phyloP scores from a whole-genome alignment of 2,888 invertebrate species.

The Heliconius erato region DNA sequence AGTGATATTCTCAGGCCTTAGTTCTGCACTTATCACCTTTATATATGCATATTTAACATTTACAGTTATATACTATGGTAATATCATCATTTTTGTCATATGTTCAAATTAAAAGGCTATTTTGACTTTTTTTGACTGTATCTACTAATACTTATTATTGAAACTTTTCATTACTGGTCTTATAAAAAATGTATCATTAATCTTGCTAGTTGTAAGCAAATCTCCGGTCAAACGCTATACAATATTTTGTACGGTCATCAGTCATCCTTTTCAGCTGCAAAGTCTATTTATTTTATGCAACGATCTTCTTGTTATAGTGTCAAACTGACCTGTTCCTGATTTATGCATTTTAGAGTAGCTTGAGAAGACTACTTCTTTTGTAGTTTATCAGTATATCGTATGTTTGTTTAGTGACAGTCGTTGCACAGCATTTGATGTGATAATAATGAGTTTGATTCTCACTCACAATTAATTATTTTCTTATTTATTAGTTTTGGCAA shows the following conservation, averaged over 20 bases:
- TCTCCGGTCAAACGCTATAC: constrained; percentile 69
- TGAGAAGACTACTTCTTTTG: background rate
- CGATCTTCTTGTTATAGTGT: constrained; percentile 40
- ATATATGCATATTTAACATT: no score
- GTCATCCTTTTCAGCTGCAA: constrained; percentile 57
- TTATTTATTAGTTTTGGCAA: background rate
- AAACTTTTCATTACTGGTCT: constrained; percentile 57
- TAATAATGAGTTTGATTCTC: background rate
- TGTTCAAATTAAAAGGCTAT: no score
- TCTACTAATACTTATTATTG: background rate
- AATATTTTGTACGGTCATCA: constrained; percentile 61
- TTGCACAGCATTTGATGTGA: background rate
- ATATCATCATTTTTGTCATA: no score
- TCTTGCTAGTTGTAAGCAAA: constrained; percentile 76
- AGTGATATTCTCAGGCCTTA: no score
- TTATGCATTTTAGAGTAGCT: background rate
- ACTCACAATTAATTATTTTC: background rate
- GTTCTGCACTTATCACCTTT: no score
- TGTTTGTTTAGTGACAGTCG: background rate
- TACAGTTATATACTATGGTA: no score
- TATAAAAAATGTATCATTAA: constrained; percentile 69
- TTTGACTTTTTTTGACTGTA: no score
- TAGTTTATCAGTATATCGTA: background rate
- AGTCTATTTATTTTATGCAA: constrained; percentile 50
- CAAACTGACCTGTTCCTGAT: constrained; percentile 23